Conservation (phyloP, 1,140 invertebrate species). For the Pachypeltis micranthus region DNA sequence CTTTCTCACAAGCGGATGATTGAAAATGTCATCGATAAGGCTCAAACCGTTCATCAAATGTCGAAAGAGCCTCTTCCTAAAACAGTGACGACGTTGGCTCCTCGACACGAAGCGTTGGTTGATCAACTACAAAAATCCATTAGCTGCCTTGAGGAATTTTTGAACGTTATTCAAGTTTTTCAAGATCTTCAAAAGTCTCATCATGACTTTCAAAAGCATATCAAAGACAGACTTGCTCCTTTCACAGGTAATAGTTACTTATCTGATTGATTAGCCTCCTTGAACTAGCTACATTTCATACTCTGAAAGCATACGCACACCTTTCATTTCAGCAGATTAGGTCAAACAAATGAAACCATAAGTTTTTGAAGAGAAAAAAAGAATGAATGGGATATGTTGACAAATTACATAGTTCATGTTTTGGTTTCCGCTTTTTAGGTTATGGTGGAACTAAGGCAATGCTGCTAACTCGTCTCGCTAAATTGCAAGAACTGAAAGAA, state of each 20-base stretch:
- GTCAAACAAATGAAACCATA: too few relatives aligned
- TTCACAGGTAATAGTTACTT: constrained; percentile 43
- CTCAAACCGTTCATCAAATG: constrained; percentile 42
- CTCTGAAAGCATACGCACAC: too few relatives aligned
- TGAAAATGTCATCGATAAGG: constrained; percentile 80
- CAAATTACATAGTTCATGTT: too few relatives aligned
- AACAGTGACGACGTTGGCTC: constrained; percentile 44
- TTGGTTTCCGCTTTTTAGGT: too few relatives aligned
- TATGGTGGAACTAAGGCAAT: constrained; percentile 68
- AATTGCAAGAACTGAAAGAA: constrained; percentile 65
- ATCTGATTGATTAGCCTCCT: not conserved
- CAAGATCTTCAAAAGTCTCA: constrained; percentile 71
- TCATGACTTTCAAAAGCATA: constrained; percentile 75
- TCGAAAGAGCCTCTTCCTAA: constrained; percentile 14
- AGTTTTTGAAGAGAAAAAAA: too few relatives aligned
- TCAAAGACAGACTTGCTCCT: constrained; percentile 67
- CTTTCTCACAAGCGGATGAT: constrained; percentile 77
- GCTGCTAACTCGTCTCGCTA: constrained; percentile 55
- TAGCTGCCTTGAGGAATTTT: constrained; percentile 55
- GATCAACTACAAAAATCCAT: constrained; percentile 48
- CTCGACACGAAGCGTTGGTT: constrained; percentile 59
- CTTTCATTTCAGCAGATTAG: too few relatives aligned
- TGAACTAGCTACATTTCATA: too few relatives aligned
- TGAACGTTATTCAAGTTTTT: constrained; percentile 71
- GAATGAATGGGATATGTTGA: too few relatives aligned